These are phyloP conservation scores for Drosophila mayaguana DNA, from an alignment of 2,888 invertebrate genomes.

Conservation along the genomic window DNA sequence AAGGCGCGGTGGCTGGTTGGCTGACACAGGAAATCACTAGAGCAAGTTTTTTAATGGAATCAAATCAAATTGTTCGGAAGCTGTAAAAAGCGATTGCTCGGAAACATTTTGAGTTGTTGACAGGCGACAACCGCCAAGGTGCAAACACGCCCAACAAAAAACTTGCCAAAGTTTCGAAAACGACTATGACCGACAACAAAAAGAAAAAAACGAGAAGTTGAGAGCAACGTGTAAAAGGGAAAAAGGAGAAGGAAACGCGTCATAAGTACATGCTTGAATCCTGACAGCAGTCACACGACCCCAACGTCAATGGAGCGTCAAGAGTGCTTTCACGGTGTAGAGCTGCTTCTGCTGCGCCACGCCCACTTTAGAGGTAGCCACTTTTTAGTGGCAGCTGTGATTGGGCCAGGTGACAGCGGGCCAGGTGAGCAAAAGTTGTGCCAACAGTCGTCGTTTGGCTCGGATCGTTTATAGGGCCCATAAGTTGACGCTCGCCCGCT, in stretches of 20 bases:
- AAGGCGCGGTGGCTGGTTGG: constrained; percentile 16
- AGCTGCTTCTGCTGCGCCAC: constrained; percentile 35
- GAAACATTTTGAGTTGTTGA: constrained; percentile 81
- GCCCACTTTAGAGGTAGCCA: constrained; percentile 65
- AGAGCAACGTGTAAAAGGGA: constrained; percentile 22
- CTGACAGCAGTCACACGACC: constrained; percentile 58
- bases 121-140: constrained; percentile 74
- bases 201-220: neutral
- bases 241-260: constrained; percentile 14
- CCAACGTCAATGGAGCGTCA: constrained; percentile 67
- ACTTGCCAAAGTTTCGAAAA: constrained; percentile 67
- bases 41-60: constrained; percentile 81
- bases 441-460: constrained; percentile 35
- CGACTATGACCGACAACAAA: constrained; percentile 47
- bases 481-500: constrained; percentile 58
- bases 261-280: constrained; percentile 75
- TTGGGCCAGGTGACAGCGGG: constrained; percentile 67
- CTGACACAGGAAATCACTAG: constrained; percentile 73
- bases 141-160: constrained; percentile 68
- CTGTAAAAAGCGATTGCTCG: constrained; percentile 82
- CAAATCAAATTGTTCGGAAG: constrained; percentile 81
- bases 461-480: constrained; percentile 68
- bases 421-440: constrained; percentile 61
- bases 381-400: constrained; percentile 58
- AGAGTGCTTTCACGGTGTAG: constrained; percentile 56